These are phyloP conservation scores for Talpa occidentalis DNA, from an alignment of 2,113 vertebrate species.

Conservation along the genomic window DNA sequence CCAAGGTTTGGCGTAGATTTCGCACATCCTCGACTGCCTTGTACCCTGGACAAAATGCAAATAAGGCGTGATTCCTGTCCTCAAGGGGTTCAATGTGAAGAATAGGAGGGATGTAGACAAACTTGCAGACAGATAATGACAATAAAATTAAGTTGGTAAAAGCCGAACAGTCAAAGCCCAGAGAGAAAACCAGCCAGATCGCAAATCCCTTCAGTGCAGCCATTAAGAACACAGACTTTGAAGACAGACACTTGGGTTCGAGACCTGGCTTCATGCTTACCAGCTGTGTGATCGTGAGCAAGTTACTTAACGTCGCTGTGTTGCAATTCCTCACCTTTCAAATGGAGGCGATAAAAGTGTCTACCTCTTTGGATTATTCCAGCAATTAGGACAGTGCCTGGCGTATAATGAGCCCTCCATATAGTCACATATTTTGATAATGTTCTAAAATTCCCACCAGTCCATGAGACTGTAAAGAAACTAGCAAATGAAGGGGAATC, in stretches of 20 bases:
- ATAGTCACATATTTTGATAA: slow-evolving; percentile 20
- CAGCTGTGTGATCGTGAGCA: slow-evolving; percentile 33
- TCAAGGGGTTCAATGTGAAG: neutral
- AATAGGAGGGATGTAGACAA: neutral
- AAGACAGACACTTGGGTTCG: neutral
- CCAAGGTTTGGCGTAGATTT: neutral
- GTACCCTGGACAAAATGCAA: slow-evolving; percentile 3
- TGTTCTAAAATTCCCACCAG: slow-evolving; percentile 27
- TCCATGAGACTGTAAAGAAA: neutral
- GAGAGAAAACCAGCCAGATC: neutral
- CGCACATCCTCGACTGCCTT: neutral
- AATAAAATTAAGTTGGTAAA: neutral
- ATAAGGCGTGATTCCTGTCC: neutral
- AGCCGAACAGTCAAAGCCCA: neutral
- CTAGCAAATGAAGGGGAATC: slow-evolving; percentile 39
- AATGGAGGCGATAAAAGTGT: neutral
- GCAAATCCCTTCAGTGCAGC: neutral
- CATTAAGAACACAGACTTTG: neutral
- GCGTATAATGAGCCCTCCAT: neutral
- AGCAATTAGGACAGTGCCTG: neutral
- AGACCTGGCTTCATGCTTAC: neutral
- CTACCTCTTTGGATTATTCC: neutral
- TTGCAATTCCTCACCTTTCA: slow-evolving; percentile 43
- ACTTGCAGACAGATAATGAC: neutral
- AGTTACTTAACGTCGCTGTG: slow-evolving; percentile 54